These are phyloP conservation scores for Argynnis bischoffii DNA, from an alignment of 2,888 invertebrate species.

Conservation along the genomic window DNA sequence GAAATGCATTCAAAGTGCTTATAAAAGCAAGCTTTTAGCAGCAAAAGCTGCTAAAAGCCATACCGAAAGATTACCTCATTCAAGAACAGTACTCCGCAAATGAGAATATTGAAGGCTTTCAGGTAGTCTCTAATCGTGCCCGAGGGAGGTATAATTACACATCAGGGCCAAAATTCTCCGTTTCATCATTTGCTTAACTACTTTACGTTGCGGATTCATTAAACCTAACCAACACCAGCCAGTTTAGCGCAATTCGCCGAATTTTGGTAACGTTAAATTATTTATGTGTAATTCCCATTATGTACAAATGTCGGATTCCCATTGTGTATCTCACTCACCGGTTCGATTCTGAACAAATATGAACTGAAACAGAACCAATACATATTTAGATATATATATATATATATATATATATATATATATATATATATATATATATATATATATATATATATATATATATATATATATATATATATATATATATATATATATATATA, in stretches of 20 bases:
- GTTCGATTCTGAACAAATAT: neutral
- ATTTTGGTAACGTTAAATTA: neutral
- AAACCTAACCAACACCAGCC: conserved; percentile 1
- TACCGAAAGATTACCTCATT: neutral
- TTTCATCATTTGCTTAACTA: conserved; percentile 15
- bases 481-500: too few species aligned
- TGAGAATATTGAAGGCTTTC: neutral
- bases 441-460: too few species aligned
- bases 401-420: too few species aligned
- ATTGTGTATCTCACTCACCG: neutral
- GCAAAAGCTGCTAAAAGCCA: conserved; percentile 1
- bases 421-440: too few species aligned
- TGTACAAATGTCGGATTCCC: neutral
- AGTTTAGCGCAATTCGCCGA: conserved; percentile 1
- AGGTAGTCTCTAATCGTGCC: conserved; percentile 3
- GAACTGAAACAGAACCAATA: too few species aligned
- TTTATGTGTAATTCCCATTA: too few species aligned
- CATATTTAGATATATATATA: too few species aligned
- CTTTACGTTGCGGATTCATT: conserved; percentile 6
- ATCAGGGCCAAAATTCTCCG: conserved; percentile 9
- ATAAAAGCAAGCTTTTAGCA: too few species aligned
- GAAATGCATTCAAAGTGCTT: neutral
- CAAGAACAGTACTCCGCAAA: neutral
- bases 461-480: too few species aligned
- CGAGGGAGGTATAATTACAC: conserved; percentile 11